Conservation (phyloP, 2,888 invertebrate genomes). For the Aricia artaxerxes region DNA sequence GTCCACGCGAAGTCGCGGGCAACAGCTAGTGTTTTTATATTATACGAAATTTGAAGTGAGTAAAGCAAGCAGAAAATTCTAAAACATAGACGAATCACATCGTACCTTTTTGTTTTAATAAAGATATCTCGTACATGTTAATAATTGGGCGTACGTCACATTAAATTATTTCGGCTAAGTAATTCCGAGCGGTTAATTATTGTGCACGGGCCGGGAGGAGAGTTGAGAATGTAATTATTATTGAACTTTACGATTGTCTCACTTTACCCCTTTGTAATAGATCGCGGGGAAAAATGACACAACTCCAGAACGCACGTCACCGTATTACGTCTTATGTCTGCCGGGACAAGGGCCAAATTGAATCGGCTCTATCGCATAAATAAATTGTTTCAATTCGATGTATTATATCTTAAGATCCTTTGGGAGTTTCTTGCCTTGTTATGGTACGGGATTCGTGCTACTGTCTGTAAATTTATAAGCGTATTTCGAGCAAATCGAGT, state of each 20-base stretch:
- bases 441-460: constrained; percentile 73
- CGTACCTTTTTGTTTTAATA: constrained; percentile 37
- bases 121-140: constrained; percentile 47
- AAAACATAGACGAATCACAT: not conserved
- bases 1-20: too few relatives aligned
- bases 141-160: constrained; percentile 72
- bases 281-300: constrained; percentile 47
- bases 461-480: constrained; percentile 64
- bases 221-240: constrained; percentile 81
- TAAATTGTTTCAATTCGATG: constrained; percentile 47
- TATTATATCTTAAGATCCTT: constrained; percentile 69
- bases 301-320: constrained; percentile 44
- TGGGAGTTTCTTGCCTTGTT: constrained; percentile 78
- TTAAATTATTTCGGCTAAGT: constrained; percentile 81
- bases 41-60: too few relatives aligned
- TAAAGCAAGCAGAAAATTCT: too few relatives aligned
- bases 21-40: too few relatives aligned
- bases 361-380: constrained; percentile 40
- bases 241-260: constrained; percentile 81
- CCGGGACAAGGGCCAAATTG: constrained; percentile 48
- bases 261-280: constrained; percentile 74
- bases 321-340: constrained; percentile 45
- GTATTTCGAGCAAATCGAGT: constrained; percentile 35
- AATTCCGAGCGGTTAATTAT: constrained; percentile 81
- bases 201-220: constrained; percentile 77